These are phyloP conservation scores for Steinernema khuongi DNA, from an alignment of 1,140 invertebrate species.

Conservation along the genomic window DNA sequence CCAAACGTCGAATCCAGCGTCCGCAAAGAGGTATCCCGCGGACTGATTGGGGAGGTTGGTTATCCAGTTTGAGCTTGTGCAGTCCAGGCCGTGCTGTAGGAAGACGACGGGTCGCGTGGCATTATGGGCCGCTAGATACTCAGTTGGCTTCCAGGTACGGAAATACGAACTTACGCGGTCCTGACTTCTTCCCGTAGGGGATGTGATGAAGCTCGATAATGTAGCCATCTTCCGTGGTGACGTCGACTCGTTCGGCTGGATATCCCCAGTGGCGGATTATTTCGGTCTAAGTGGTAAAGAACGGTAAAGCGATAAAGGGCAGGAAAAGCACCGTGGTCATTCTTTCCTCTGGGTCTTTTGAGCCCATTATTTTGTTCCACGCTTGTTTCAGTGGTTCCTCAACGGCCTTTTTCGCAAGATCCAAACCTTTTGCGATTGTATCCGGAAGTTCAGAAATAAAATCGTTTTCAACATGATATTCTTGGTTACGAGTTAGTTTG, in stretches of 20 bases:
- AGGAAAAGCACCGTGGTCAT: too few species aligned
- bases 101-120: constrained; percentile 38
- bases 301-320: too few species aligned
- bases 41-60: constrained; percentile 66
- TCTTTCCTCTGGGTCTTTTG: too few species aligned
- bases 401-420: too few species aligned
- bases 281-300: too few species aligned
- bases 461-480: too few species aligned
- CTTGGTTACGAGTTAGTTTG: too few species aligned
- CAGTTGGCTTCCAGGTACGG: not conserved
- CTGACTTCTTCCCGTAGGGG: constrained; percentile 23
- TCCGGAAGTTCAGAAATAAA: too few species aligned
- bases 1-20: constrained; percentile 72
- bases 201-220: constrained; percentile 66
- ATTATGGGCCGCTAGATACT: not conserved
- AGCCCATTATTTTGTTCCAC: too few species aligned
- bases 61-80: constrained; percentile 72
- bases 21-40: constrained; percentile 66
- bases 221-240: constrained; percentile 69
- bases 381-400: too few species aligned
- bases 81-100: constrained; percentile 73
- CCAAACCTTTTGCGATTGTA: too few species aligned
- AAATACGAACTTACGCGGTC: not conserved
- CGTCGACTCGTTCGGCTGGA: constrained; percentile 65
- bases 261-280: constrained; percentile 30